Percentiles rank a stretch among this genome's conserved stretches.
Evolutionary conservation across 2,888 invertebrate species (phyloP).

Genomic region (Parnassius mnemosyne): DNA sequence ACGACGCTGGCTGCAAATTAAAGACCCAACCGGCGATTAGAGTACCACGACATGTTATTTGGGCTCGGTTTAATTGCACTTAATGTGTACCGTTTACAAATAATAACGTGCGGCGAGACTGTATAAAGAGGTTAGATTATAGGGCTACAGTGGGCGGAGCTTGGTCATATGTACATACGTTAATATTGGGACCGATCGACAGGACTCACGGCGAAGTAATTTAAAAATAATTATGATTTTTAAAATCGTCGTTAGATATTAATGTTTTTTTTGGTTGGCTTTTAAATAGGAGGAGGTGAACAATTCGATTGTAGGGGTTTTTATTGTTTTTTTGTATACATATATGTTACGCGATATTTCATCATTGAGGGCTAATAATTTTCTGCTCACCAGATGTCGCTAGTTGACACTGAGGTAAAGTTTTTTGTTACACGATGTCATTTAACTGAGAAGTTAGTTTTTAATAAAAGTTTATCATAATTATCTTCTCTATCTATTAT

Average conservation of each 20-base stretch:
- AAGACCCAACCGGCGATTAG: slow-evolving; percentile 44
- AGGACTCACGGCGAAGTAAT: slow-evolving; percentile 7
- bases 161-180: slow-evolving; percentile 9
- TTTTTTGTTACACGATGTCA: too few relatives aligned
- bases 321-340: too few relatives aligned
- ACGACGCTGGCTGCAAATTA: slow-evolving; percentile 46
- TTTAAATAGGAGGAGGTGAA: too few relatives aligned
- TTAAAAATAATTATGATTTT: slow-evolving; percentile 19
- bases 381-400: too few relatives aligned
- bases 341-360: too few relatives aligned
- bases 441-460: too few relatives aligned
- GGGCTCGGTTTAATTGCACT: slow-evolving; percentile 51
- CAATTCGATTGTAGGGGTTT: too few relatives aligned
- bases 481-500: too few relatives aligned
- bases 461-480: too few relatives aligned
- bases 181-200: slow-evolving; percentile 26
- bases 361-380: too few relatives aligned
- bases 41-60: slow-evolving; percentile 47
- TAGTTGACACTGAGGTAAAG: too few relatives aligned
- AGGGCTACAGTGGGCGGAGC: slow-evolving; percentile 31
- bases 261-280: too few relatives aligned
- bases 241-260: slow-evolving; percentile 3
- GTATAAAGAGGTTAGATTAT: slow-evolving; percentile 47
- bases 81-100: slow-evolving; percentile 55
- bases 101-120: slow-evolving; percentile 45